Evolutionary conservation across 2,888 invertebrate species (phyloP), one percentile per base, ranked within the genome.

Genomic region (Oscheius sp.): DNA sequence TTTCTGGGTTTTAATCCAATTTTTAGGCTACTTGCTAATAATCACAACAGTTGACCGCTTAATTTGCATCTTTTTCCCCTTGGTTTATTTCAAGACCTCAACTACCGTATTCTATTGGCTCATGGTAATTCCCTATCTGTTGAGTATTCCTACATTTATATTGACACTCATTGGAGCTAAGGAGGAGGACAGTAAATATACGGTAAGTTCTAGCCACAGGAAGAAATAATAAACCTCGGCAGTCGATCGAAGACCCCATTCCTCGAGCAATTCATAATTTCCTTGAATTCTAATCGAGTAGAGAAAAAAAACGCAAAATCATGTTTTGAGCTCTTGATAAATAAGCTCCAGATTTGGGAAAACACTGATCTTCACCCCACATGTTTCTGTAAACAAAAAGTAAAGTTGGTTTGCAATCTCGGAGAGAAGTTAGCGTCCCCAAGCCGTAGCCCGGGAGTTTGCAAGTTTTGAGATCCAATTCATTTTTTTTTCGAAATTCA

Each of bases 11-110:
- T 23, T 12, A n/a, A 18, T 2, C 12, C 2, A 1, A 27, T 21
- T 1, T 68, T 68, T 23, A 68, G 68, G 68, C 21, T 68, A 53
- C n/a, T 63, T 68, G 2, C 46, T 78, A 0, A 53, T 80, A 1
- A 58, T 76, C 43, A 79, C 78, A 3, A 71, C 79, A 7, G 46
- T 79, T 56, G 77, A 79, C 52, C 68, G 81, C 9, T 74, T 77
- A 46, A 75, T 78, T 59, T 82, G 80, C 23, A 79, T 82, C 9
- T 82, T 80, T 46, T 75, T 74, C 25, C 80, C 80, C 1, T 66
- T 80, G 35, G 9, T 18, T 12, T 80, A 80, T 63, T 75, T 80
- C 35, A 80, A 80, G 59, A 41, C 76, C 1, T 73, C 73, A 12
- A 70, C 74, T 16, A 69, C 74, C 21, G 75, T 76, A 55, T 75